Evolutionary conservation across 2,888 invertebrate species (phyloP).

Genomic region (Operophtera brumata): DNA sequence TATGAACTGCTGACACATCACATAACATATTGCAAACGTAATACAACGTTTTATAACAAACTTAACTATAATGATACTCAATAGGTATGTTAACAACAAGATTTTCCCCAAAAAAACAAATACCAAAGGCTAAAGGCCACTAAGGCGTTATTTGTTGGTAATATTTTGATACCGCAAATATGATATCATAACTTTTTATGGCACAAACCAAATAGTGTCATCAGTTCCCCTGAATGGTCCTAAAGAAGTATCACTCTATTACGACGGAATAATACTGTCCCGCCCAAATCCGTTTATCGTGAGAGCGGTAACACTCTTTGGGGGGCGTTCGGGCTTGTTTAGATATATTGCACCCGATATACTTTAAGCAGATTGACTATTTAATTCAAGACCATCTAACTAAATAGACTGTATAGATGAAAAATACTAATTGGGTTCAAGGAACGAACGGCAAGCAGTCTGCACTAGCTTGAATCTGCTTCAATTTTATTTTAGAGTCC

Average conservation of each 20-base stretch:
- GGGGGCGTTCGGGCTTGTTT: slow-evolving; percentile 52
- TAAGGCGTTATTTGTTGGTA: slow-evolving; percentile 58
- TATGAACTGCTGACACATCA: slow-evolving; percentile 22
- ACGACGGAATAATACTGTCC: slow-evolving; percentile 61
- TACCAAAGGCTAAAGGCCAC: slow-evolving; percentile 41
- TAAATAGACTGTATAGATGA: slow-evolving; percentile 8
- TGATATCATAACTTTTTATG: slow-evolving; percentile 75
- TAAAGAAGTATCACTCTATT: slow-evolving; percentile 71
- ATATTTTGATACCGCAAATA: slow-evolving; percentile 69
- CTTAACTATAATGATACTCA: slow-evolving; percentile 4
- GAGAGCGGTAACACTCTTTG: slow-evolving; percentile 57
- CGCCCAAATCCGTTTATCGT: slow-evolving; percentile 73
- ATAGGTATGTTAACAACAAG: slow-evolving; percentile 23
- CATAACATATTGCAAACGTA: slow-evolving; percentile 19
- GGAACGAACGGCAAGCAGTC: slow-evolving; percentile 12
- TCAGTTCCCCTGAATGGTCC: slow-evolving; percentile 66
- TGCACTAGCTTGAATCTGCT: slow-evolving; percentile 21
- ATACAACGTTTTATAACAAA: slow-evolving; percentile 14
- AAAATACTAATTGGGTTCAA: slow-evolving; percentile 19
- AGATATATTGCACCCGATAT: slow-evolving; percentile 64
- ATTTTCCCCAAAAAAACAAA: slow-evolving; percentile 41
- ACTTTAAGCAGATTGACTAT: slow-evolving; percentile 28
- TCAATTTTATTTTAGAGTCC: slow-evolving; percentile 20
- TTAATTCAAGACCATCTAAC: background rate
- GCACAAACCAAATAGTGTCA: slow-evolving; percentile 71